phyloP scores from a whole-genome alignment of 2,888 invertebrate species.

The Heliconius sara region DNA sequence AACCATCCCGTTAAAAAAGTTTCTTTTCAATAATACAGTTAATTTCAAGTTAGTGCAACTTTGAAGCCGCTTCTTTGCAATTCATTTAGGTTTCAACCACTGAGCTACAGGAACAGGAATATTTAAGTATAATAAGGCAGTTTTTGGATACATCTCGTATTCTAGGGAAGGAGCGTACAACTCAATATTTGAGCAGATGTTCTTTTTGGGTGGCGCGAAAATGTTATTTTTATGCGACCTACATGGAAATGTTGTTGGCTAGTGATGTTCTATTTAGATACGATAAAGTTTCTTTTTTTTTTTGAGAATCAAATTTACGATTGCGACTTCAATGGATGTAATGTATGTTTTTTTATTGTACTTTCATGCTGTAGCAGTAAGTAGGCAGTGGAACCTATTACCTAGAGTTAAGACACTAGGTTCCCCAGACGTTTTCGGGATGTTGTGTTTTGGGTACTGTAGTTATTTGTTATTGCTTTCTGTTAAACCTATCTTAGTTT shows the following conservation, averaged over 20 bases:
- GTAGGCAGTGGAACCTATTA: not conserved
- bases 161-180: constrained; percentile 52
- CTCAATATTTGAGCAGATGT: constrained; percentile 83
- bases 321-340: not conserved
- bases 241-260: constrained; percentile 74
- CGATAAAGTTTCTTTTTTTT: constrained; percentile 35
- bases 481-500: too few relatives aligned
- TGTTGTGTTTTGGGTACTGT: not conserved
- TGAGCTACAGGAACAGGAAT: constrained; percentile 3
- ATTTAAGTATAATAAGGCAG: constrained; percentile 36
- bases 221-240: constrained; percentile 71
- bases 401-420: too few relatives aligned
- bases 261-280: constrained; percentile 54
- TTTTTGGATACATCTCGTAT: constrained; percentile 43
- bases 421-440: not conserved
- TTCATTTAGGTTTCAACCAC: not conserved
- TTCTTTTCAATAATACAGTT: too few relatives aligned
- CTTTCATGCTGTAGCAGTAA: not conserved
- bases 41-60: too few relatives aligned
- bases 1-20: too few relatives aligned
- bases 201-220: constrained; percentile 67
- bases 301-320: constrained; percentile 27
- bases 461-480: too few relatives aligned
- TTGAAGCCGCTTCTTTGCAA: not conserved
- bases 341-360: too few relatives aligned